Percentiles rank a stretch among this genome's conserved stretches.
These are phyloP conservation scores for Rhingia campestris DNA, from an alignment of 2,888 invertebrate genomes.

Conservation along the genomic window DNA sequence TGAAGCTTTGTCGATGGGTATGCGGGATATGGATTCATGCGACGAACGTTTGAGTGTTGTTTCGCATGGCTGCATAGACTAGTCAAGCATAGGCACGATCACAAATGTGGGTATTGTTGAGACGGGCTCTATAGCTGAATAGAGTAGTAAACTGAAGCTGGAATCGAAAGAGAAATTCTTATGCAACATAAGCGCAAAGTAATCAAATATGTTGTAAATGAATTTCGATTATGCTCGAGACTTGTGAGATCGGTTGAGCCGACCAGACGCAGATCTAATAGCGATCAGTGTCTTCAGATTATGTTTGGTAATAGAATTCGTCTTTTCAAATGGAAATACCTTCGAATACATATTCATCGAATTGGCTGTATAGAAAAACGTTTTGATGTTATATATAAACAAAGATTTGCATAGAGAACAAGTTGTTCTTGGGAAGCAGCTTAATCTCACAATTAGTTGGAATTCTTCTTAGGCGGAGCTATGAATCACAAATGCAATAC, in stretches of 20 bases:
- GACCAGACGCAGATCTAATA: neutral
- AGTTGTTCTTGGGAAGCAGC: neutral
- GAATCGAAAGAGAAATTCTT: slow-evolving; percentile 62
- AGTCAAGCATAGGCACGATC: too few species aligned
- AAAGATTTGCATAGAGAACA: neutral
- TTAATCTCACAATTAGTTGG: too few species aligned
- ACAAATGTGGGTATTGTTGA: too few species aligned
- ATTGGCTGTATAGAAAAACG: too few species aligned
- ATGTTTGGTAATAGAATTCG: neutral
- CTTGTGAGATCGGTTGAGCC: slow-evolving; percentile 6
- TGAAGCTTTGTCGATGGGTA: slow-evolving; percentile 1
- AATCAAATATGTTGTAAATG: slow-evolving; percentile 45
- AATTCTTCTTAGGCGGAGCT: too few species aligned
- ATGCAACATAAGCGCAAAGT: slow-evolving; percentile 28
- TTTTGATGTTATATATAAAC: too few species aligned
- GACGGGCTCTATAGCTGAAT: neutral
- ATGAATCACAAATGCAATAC: too few species aligned
- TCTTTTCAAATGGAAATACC: too few species aligned
- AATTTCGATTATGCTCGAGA: slow-evolving; percentile 15
- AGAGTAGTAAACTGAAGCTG: slow-evolving; percentile 24
- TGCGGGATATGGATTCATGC: slow-evolving; percentile 3
- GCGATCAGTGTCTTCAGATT: neutral
- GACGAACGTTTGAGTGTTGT: slow-evolving; percentile 42
- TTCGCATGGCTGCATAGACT: slow-evolving; percentile 20
- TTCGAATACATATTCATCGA: too few species aligned